A percentile compares a stretch with the other conserved stretches of the same genome.
phyloP scores from a whole-genome alignment of 2,113 vertebrate genomes.

The Callaeas wilsoni region DNA sequence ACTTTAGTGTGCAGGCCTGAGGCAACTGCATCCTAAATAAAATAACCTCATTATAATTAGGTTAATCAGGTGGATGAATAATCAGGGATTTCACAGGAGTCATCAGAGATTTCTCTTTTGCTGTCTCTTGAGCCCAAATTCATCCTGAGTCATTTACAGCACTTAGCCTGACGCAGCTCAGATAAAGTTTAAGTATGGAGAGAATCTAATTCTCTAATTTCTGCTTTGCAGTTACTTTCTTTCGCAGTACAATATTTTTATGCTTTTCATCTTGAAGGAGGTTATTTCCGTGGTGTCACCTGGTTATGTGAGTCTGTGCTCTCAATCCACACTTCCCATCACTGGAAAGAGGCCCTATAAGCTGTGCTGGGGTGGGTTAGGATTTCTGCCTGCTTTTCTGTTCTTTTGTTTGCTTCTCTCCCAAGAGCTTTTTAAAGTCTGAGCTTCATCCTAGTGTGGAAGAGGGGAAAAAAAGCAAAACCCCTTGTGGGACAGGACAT shows the following conservation, averaged over 20 bases:
- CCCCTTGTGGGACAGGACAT: not conserved
- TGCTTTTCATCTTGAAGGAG: not conserved
- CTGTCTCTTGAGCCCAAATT: not conserved
- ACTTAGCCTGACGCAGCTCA: not conserved
- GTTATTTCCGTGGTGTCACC: not conserved
- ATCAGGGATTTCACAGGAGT: not conserved
- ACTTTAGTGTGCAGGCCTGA: not conserved
- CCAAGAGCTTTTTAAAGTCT: not conserved
- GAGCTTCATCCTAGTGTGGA: not conserved
- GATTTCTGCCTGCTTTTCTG: not conserved
- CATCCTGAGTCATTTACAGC: not conserved
- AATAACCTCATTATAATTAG: not conserved
- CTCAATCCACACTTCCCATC: not conserved
- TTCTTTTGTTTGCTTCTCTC: slow-evolving; percentile 12
- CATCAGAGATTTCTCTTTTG: not conserved
- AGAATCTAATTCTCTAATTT: not conserved
- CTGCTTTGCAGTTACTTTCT: not conserved
- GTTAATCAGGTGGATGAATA: not conserved
- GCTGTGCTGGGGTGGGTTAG: not conserved
- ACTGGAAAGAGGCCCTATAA: not conserved
- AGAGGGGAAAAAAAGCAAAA: not conserved
- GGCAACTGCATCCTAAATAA: not conserved
- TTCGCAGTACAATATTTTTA: not conserved
- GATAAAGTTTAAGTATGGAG: not conserved
- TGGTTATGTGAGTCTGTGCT: not conserved